Conservation (phyloP, 2,113 vertebrate genomes). For the Nibea albiflora region DNA sequence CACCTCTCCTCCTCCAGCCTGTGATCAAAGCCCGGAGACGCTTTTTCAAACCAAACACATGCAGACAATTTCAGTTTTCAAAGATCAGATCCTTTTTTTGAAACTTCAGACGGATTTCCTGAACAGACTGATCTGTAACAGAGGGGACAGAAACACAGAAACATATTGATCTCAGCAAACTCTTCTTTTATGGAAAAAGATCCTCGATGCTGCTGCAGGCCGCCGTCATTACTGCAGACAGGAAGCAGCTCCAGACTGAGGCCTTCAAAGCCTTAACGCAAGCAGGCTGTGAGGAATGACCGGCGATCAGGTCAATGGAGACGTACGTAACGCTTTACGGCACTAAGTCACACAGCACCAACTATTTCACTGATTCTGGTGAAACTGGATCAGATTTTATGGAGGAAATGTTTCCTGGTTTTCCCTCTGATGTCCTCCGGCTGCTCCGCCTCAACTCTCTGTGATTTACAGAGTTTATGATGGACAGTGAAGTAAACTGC, state of each 20-base stretch:
- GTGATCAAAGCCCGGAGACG: conserved; percentile 32
- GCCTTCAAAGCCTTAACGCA: neutral
- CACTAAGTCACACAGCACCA: no score
- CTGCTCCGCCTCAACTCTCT: no score
- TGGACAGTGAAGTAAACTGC: no score
- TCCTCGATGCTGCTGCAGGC: conserved; percentile 26
- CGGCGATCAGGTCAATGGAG: no score
- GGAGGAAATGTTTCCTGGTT: no score
- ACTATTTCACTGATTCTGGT: no score
- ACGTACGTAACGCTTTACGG: no score
- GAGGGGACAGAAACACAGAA: conserved; percentile 14
- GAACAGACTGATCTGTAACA: conserved; percentile 28
- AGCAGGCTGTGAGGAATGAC: neutral
- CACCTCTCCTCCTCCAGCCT: conserved; percentile 37
- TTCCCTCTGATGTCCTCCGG: no score
- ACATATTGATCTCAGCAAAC: conserved; percentile 53
- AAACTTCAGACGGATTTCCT: conserved; percentile 49
- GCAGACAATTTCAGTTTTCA: conserved; percentile 32
- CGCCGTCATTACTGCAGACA: conserved; percentile 19
- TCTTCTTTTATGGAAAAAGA: conserved; percentile 46
- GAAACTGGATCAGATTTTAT: no score
- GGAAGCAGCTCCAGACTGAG: conserved; percentile 15
- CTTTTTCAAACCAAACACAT: conserved; percentile 28
- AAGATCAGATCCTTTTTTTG: neutral
- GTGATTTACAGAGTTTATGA: no score